Conservation (phyloP, 2,888 invertebrate genomes). For the Dorcus hopei region DNA sequence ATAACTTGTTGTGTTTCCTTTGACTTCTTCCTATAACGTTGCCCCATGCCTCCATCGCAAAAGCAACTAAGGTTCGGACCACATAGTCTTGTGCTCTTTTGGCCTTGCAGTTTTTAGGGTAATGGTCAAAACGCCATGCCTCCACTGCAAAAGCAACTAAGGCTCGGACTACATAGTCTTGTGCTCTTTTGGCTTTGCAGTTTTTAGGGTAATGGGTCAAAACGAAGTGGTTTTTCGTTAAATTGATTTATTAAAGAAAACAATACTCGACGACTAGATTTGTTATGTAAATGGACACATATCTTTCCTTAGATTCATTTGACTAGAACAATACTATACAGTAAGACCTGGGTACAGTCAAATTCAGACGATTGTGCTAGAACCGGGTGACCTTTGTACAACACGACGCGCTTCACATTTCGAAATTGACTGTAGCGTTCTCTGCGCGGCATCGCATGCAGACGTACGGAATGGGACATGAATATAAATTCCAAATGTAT, state of each 20-base stretch:
- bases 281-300: conserved; percentile 46
- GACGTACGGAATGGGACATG: conserved; percentile 36
- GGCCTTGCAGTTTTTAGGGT: too few species aligned
- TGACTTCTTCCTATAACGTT: too few species aligned
- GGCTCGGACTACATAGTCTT: too few species aligned
- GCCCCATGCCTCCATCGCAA: too few species aligned
- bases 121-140: too few species aligned
- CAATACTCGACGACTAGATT: conserved; percentile 48
- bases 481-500: conserved; percentile 26
- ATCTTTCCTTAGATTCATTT: conserved; percentile 40
- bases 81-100: too few species aligned
- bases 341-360: conserved; percentile 33
- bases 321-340: conserved; percentile 48
- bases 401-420: conserved; percentile 19
- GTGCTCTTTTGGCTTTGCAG: too few species aligned
- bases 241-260: conserved; percentile 36
- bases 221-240: conserved; percentile 9
- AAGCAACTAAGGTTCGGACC: too few species aligned
- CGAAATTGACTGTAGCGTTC: conserved; percentile 36
- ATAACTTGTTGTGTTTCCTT: too few species aligned
- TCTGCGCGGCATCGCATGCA: conserved; percentile 35
- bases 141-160: too few species aligned
- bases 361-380: conserved; percentile 29
- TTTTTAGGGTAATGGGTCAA: not conserved
- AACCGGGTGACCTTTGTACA: conserved; percentile 24